Evolutionary conservation across 2,113 vertebrate species (phyloP).

Genomic region (Lipophrys pholis): DNA sequence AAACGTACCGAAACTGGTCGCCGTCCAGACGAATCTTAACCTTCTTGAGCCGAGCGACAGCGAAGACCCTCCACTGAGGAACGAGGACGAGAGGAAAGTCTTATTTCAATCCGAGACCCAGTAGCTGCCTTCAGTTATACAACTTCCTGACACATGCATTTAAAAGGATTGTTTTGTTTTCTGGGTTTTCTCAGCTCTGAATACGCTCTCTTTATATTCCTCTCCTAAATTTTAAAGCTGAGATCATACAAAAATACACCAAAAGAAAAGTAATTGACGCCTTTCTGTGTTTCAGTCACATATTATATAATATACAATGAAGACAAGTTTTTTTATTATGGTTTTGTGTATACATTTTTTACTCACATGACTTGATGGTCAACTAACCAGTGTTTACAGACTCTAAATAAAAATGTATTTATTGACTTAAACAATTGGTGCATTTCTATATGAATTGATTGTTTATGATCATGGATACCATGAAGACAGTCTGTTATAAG

Average conservation of each 20-base stretch:
- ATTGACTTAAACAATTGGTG: too few species aligned
- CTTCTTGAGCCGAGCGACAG: slow-evolving; percentile 47
- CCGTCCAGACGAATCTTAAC: slow-evolving; percentile 51
- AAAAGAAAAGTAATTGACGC: background rate
- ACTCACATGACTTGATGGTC: too few species aligned
- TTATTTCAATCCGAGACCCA: slow-evolving; percentile 46
- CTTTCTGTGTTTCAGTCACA: background rate
- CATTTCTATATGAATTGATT: too few species aligned
- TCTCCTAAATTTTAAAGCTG: background rate
- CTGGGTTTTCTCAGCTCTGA: background rate
- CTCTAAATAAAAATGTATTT: too few species aligned
- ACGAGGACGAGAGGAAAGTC: slow-evolving; percentile 47
- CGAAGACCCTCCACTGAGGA: slow-evolving; percentile 25
- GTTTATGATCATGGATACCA: too few species aligned
- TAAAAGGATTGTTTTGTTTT: background rate
- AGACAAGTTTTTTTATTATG: background rate
- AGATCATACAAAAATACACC: background rate
- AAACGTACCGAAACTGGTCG: slow-evolving; percentile 36
- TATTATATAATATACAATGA: background rate
- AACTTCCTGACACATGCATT: background rate
- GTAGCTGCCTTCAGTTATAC: background rate
- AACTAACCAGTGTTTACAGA: too few species aligned
- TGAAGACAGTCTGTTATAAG: too few species aligned
- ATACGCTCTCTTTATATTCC: background rate
- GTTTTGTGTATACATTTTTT: background rate